These are phyloP conservation scores for Electrona antarctica DNA, from an alignment of 2,113 vertebrate genomes.

Conservation along the genomic window DNA sequence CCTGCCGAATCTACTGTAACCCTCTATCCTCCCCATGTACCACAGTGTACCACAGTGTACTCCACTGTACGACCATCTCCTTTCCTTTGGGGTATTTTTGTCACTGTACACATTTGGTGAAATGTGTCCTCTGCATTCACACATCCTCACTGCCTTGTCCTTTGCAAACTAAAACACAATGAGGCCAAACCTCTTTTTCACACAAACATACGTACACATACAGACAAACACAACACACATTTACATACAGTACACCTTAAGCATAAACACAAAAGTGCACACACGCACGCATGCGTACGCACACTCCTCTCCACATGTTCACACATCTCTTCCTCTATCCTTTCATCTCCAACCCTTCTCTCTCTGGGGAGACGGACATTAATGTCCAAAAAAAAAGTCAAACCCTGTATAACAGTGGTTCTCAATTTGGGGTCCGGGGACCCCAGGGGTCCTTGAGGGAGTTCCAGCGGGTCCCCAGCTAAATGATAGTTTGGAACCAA, in stretches of 20 bases:
- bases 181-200: constrained; percentile 51
- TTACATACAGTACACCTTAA: too few species aligned
- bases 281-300: constrained; percentile 4
- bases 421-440: too few species aligned
- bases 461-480: too few species aligned
- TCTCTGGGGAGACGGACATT: constrained; percentile 24
- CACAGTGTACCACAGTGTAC: too few species aligned
- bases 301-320: constrained; percentile 44
- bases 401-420: constrained; percentile 11
- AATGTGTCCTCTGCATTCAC: constrained; percentile 50
- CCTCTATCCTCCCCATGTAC: constrained; percentile 43
- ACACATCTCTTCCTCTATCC: constrained; percentile 15
- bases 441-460: too few species aligned
- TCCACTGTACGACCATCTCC: too few species aligned
- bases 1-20: constrained; percentile 47
- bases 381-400: constrained; percentile 19
- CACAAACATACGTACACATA: too few species aligned
- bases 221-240: too few species aligned
- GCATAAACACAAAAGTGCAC: too few species aligned
- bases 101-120: too few species aligned
- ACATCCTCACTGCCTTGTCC: constrained; percentile 33
- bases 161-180: constrained; percentile 61
- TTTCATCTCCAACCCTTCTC: constrained; percentile 22
- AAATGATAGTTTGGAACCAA: too few species aligned
- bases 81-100: too few species aligned